phyloP scores from a whole-genome alignment of 2,113 vertebrate genomes.

The Manacus vitellinus region DNA sequence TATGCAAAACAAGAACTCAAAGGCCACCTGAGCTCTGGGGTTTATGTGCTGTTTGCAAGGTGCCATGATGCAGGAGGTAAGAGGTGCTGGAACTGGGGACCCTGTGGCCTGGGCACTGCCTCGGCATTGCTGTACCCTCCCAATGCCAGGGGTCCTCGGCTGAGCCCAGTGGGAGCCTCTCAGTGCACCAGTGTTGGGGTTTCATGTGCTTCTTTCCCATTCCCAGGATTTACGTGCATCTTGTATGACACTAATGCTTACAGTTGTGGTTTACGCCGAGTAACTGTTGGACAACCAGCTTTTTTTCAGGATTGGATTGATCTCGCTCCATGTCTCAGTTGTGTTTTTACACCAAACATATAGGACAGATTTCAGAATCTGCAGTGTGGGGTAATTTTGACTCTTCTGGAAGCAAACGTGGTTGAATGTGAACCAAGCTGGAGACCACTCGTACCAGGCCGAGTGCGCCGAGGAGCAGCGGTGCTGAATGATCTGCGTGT shows the following conservation, averaged over 20 bases:
- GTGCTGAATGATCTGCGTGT: background rate
- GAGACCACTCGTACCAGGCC: background rate
- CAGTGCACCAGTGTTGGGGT: rapidly evolving
- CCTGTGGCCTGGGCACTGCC: background rate
- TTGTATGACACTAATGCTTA: rapidly evolving
- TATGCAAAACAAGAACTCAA: rapidly evolving
- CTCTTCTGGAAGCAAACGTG: background rate
- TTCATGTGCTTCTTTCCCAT: rapidly evolving
- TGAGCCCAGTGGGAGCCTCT: background rate
- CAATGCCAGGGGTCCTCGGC: rapidly evolving
- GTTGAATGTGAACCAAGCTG: background rate
- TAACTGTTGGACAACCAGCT: background rate
- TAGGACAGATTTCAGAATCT: background rate
- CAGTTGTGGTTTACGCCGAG: rapidly evolving
- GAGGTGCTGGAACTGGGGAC: background rate
- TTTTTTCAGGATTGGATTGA: no score
- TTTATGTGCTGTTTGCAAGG: background rate
- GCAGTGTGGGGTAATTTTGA: background rate
- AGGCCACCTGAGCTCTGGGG: rapidly evolving
- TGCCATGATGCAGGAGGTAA: rapidly evolving
- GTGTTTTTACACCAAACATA: background rate
- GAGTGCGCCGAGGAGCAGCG: background rate
- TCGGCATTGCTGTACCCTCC: background rate
- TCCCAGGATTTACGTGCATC: rapidly evolving
- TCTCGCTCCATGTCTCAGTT: background rate